Percentiles rank a stretch among this genome's conserved stretches.
These are phyloP conservation scores for Tetrapedia diversipes DNA, from an alignment of 2,888 invertebrate species.

Conservation along the genomic window DNA sequence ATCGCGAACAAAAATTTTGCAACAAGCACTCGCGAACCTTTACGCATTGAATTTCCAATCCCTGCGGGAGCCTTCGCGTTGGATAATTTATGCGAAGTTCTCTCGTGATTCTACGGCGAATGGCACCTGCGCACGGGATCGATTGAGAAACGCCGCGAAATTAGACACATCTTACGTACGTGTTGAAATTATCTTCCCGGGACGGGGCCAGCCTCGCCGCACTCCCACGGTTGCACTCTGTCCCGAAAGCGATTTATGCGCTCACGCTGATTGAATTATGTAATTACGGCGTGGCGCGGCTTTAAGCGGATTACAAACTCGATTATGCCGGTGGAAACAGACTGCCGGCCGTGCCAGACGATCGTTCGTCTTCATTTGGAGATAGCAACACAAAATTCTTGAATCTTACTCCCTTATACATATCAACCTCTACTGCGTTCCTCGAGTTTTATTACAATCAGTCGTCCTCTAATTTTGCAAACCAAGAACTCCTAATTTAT, in stretches of 20 bases:
- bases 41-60: constrained; percentile 8
- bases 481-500: too few species aligned
- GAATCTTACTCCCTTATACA: too few species aligned
- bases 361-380: constrained; percentile 21
- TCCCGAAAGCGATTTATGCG: constrained; percentile 45
- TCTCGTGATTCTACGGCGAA: background rate
- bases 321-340: constrained; percentile 31
- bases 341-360: background rate
- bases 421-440: too few species aligned
- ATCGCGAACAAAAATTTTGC: constrained; percentile 14
- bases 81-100: constrained; percentile 34
- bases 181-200: constrained; percentile 47
- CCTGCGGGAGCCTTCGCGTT: constrained; percentile 1
- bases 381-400: too few species aligned
- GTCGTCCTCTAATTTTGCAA: too few species aligned
- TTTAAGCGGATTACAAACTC: constrained; percentile 40
- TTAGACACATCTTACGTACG: constrained; percentile 52
- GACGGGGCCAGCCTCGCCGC: constrained; percentile 29
- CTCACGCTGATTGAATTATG: constrained; percentile 59
- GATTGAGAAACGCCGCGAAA: constrained; percentile 43
- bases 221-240: constrained; percentile 56
- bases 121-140: constrained; percentile 4
- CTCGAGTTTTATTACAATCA: too few species aligned
- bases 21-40: constrained; percentile 8
- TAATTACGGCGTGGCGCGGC: constrained; percentile 40